Evolutionary conservation across 2,113 vertebrate species (phyloP).

Genomic region (Telmatochromis sp.): DNA sequence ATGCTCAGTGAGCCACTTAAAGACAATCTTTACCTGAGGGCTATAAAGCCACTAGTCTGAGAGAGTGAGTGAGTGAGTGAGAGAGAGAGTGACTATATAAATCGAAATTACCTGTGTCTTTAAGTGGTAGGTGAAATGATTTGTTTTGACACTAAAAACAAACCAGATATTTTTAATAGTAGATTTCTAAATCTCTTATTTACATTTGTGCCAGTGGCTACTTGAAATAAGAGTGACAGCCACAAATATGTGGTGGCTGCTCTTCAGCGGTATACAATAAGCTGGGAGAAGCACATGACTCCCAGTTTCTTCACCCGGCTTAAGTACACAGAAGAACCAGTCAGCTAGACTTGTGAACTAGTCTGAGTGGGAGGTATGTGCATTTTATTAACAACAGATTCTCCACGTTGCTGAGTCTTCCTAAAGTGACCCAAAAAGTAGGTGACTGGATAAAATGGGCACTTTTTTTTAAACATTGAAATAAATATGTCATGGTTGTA

Average conservation of each 20-base stretch:
- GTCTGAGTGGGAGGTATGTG: background rate
- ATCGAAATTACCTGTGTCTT: background rate
- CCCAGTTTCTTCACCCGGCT: background rate
- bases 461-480: background rate
- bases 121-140: background rate
- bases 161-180: background rate
- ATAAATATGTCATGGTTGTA: background rate
- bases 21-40: background rate
- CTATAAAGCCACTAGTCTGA: background rate
- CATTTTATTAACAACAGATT: slow-evolving; percentile 8
- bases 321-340: background rate
- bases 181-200: background rate
- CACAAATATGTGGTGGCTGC: slow-evolving; percentile 38
- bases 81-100: background rate
- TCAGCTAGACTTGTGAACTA: background rate
- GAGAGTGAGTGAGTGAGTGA: fast-evolving
- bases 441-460: background rate
- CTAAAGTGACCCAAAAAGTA: background rate
- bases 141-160: background rate
- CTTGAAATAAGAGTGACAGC: slow-evolving; percentile 12
- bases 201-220: background rate
- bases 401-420: background rate
- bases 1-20: background rate
- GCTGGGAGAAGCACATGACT: background rate
- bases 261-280: background rate